These are phyloP conservation scores for Oreochromis grahami DNA, from an alignment of 2,797 vertebrate species.

Conservation along the genomic window DNA sequence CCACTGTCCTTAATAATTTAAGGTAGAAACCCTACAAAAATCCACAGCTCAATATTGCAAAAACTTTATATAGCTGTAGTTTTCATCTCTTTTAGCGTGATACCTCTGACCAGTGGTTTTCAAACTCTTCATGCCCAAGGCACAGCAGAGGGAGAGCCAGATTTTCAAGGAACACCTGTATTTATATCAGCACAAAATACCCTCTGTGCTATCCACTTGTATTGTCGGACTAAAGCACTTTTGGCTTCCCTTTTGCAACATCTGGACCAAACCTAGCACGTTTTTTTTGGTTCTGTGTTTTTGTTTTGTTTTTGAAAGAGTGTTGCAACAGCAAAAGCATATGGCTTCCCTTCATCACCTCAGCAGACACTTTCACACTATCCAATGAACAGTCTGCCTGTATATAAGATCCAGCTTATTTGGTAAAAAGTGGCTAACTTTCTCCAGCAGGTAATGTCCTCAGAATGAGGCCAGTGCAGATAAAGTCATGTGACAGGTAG, in stretches of 20 bases:
- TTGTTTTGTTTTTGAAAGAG: not conserved
- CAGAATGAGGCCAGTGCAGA: not conserved
- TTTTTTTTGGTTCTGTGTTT: fast-evolving
- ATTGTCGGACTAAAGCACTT: not conserved
- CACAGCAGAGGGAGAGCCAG: not conserved
- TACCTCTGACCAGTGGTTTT: not conserved
- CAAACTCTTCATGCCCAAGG: fast-evolving
- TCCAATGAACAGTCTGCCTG: not conserved
- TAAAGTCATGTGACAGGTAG: not conserved
- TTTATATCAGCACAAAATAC: not conserved
- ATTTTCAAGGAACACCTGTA: not conserved
- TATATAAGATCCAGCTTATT: not conserved
- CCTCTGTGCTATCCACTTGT: not conserved
- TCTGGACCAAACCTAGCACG: fast-evolving
- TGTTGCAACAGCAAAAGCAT: not conserved
- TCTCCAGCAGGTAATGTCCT: not conserved
- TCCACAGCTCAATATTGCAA: not conserved
- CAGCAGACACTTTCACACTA: not conserved
- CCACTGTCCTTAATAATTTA: not conserved
- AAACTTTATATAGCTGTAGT: not conserved
- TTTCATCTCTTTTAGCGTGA: not conserved
- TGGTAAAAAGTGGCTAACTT: not conserved
- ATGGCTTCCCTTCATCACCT: not conserved
- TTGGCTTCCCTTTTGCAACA: not conserved
- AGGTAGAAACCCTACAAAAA: not conserved